Evolutionary conservation across 2,797 vertebrate species (phyloP).

Genomic region (Neoniphon sammara): DNA sequence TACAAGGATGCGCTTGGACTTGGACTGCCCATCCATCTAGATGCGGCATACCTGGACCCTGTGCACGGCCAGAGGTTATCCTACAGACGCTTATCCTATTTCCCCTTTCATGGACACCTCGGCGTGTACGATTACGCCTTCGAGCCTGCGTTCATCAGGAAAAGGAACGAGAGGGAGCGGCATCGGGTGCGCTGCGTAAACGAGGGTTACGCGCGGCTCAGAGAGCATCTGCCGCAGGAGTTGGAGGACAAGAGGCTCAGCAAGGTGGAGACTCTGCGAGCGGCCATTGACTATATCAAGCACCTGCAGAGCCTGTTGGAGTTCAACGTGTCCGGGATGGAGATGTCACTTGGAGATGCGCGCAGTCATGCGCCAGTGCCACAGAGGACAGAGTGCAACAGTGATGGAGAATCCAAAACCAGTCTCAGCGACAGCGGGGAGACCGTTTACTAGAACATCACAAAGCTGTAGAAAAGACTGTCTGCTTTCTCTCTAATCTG

Average conservation of each 20-base stretch:
- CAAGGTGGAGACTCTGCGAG: conserved; percentile 94
- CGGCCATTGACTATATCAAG: conserved; percentile 92
- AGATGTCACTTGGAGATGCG: conserved; percentile 47
- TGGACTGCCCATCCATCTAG: conserved; percentile 78
- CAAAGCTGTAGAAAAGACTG: no score
- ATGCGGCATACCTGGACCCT: conserved; percentile 78
- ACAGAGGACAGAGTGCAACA: conserved; percentile 64
- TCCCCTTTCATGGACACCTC: conserved; percentile 64
- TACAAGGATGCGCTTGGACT: conserved; percentile 75
- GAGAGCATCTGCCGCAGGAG: conserved; percentile 90
- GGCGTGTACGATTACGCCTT: conserved; percentile 83
- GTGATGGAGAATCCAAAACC: conserved; percentile 74
- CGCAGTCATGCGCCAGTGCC: conserved; percentile 33
- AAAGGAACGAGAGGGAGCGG: conserved; percentile 92
- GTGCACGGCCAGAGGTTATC: conserved; percentile 58
- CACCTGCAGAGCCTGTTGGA: conserved; percentile 90
- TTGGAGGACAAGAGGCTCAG: conserved; percentile 89
- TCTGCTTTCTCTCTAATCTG: neutral
- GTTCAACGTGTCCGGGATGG: conserved; percentile 68
- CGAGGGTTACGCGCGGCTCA: conserved; percentile 91
- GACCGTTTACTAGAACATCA: conserved; percentile 15
- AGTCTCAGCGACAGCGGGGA: conserved; percentile 64
- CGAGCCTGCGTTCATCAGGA: conserved; percentile 91
- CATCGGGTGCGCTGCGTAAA: conserved; percentile 96
- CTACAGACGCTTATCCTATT: conserved; percentile 56